Evolutionary conservation across 2,888 invertebrate species (phyloP), one percentile per base, ranked within the genome.

Genomic region (Amiota mariae): DNA sequence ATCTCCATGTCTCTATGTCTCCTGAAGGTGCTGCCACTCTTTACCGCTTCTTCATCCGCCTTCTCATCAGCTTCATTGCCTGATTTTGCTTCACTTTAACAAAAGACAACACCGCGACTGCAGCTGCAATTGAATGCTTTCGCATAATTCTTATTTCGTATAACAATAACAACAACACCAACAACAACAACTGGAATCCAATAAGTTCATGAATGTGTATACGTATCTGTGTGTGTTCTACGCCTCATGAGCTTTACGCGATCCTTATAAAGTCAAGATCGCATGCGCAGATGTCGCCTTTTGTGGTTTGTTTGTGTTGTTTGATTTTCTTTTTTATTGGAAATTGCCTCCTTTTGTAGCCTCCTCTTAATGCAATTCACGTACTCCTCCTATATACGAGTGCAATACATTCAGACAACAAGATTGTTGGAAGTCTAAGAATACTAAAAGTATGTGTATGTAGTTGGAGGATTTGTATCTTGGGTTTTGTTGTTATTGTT

Each of bases 121-220:
- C 67, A 68, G 67, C 67, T 68, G 67, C 67, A 68, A 66, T 15
- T 24, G 24, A 51, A 51, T 20, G 24, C 51, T 47, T 68, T 51
- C 51, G n/a, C 24, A 54, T 54, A 46, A 66, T 66, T 66, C 66
- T 66, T n/a, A 48, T 48, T 15, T 13, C 47, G 49, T 18, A 47
- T 15, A 48, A 49, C 47, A 15, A 49, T 15, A 15, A 15, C 15
- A 66, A 59, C 20, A 20, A 15, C 15, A 66, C 20, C 20, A 20
- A 20, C 18, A 59, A 36, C 2, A 36, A 36, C 36, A 36, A 36
- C 36, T 36, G 36, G 8, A 36, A 36, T 36, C 36, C 36, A 36
- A 36, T 36, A 36, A 36, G 36, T 36, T 6, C 36, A 36, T 36
- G 36, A 36, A 6, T 36, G 36, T 36, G 36, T 24, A 3, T 24